A percentile compares a stretch with the other conserved stretches of the same genome.
These are phyloP conservation scores for Triplophysa tibetana DNA, from an alignment of 2,113 vertebrate genomes.

Conservation along the genomic window DNA sequence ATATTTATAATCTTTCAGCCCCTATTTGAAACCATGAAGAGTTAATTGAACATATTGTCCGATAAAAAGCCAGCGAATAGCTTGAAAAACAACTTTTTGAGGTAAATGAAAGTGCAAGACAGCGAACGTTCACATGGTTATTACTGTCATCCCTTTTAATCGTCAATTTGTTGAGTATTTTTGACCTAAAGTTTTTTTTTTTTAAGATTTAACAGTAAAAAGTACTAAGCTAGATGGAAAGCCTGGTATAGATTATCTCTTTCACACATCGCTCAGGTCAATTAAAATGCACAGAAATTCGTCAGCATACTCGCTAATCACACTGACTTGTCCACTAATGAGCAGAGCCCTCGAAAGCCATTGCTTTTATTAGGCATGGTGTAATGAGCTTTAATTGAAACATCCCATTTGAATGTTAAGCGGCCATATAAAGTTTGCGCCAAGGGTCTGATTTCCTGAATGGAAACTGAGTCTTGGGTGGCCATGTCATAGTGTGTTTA, in stretches of 20 bases:
- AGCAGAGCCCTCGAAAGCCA: slow-evolving; percentile 63
- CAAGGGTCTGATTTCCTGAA: slow-evolving; percentile 33
- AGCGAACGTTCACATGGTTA: too few species aligned
- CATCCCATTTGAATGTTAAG: slow-evolving; percentile 63
- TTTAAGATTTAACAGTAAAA: too few species aligned
- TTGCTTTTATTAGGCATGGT: slow-evolving; percentile 67
- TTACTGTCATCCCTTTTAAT: too few species aligned
- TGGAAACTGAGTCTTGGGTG: not conserved
- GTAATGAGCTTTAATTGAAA: slow-evolving; percentile 73
- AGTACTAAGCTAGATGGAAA: not conserved
- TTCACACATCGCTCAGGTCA: slow-evolving; percentile 48
- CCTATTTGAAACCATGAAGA: too few species aligned
- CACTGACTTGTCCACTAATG: slow-evolving; percentile 59
- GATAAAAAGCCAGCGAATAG: too few species aligned
- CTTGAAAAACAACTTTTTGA: too few species aligned
- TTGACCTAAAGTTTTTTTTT: too few species aligned
- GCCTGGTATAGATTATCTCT: not conserved
- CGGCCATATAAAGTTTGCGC: slow-evolving; percentile 58
- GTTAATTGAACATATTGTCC: too few species aligned
- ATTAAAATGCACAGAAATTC: slow-evolving; percentile 58
- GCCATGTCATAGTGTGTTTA: not conserved
- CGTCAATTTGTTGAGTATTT: too few species aligned
- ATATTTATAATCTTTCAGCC: too few species aligned
- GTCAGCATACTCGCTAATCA: slow-evolving; percentile 59
- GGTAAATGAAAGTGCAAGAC: too few species aligned